Evolutionary conservation across 2,113 vertebrate species (phyloP).

Genomic region (Lathamus discolor): DNA sequence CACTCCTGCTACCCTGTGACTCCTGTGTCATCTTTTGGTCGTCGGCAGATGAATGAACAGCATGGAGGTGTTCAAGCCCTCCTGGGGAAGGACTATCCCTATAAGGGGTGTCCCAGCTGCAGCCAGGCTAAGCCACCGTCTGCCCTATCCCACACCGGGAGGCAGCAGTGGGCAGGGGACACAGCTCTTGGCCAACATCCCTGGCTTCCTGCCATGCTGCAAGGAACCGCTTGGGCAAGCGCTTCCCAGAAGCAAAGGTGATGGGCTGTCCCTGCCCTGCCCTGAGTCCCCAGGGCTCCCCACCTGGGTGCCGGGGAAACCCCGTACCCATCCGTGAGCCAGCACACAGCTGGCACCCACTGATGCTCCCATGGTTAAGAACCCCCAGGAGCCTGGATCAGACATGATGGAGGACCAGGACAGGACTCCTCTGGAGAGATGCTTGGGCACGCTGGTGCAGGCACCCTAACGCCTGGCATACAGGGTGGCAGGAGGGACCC

Average conservation of each 20-base stretch:
- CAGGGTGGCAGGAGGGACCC: background rate
- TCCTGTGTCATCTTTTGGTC: background rate
- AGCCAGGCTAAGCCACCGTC: background rate
- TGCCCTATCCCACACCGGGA: background rate
- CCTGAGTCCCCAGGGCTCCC: background rate
- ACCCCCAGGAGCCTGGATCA: background rate
- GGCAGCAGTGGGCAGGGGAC: background rate
- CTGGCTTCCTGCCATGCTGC: background rate
- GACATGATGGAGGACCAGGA: background rate
- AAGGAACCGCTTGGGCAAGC: background rate
- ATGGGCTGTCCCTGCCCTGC: background rate
- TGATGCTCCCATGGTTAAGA: background rate
- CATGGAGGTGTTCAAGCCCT: background rate
- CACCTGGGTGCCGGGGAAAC: accelerated
- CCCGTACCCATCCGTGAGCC: accelerated
- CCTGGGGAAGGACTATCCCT: background rate
- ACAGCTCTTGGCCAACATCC: background rate
- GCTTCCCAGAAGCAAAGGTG: background rate
- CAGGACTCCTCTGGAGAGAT: background rate
- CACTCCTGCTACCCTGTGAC: background rate
- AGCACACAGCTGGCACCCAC: background rate
- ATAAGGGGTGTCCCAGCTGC: background rate
- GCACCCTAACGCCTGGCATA: background rate
- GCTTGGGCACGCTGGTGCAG: accelerated
- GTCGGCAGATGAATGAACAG: background rate